Base-by-base conservation (phyloP, 1,140 invertebrate species). In the Drosophila micromelanica region DNA sequence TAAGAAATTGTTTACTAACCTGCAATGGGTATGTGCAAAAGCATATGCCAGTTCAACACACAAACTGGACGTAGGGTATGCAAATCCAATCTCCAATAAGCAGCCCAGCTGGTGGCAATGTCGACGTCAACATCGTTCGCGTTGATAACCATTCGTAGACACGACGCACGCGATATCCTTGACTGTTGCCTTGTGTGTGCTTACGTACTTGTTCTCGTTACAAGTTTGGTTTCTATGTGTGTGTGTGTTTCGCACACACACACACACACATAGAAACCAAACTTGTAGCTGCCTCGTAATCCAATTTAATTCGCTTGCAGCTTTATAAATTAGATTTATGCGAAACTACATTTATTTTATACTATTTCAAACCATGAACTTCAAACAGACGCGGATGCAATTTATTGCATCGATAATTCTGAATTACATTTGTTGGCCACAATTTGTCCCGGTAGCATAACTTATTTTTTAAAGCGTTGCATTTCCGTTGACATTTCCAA, bases 181-280 rank as follows among this genome's bases (percentile, higher is more conserved):
- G 68, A 76, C 73, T 67, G 73, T 67, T 76, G 73, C 73, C 73
- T 76, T 76, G 73, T 61, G 43, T 72, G 49, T 76, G 68, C 68
- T 71, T 75, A 71, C 61, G 68, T 74, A 74, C 56, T 56, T 56
- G 20, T 23, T 48, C 17, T 20, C 13, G 54, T 32, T 55, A 7
- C 52, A 13, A 1, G 17, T 63, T 7, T 57, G 27, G 17, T 63
- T 51, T 64, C 12, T n/a, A 38, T 68, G 30, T 57, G 27, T 40
- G 12, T 48, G 42, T 55, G 12, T 64, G 52, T 30, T 30, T 35
- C 17, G 13, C 6, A 23, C 27, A 42, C 37, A 17, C 30, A 45
- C 38, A 30, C 38, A 63, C 13, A 59, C 23, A 56, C 11, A 55
- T 12, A 27, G 3, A 27, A 9, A 56, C 20, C 6, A 42, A 45